These are phyloP conservation scores for Dastarcus helophoroides DNA, from an alignment of 2,888 invertebrate genomes.

Conservation along the genomic window DNA sequence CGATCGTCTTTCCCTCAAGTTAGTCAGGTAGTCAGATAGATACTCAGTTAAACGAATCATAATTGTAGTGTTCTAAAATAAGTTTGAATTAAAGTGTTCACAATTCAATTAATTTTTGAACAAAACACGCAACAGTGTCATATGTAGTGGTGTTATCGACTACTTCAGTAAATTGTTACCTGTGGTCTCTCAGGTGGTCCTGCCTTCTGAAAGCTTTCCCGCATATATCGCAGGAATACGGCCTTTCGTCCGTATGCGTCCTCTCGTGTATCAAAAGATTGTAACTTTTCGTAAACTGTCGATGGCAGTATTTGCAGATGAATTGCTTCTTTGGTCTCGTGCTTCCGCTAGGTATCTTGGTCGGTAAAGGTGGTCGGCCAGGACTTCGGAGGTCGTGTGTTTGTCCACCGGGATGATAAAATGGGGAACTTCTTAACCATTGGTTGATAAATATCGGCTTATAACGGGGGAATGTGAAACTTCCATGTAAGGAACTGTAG, in stretches of 20 bases:
- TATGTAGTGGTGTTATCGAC: too few species aligned
- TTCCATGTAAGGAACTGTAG: conserved; percentile 19
- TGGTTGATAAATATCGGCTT: conserved; percentile 57
- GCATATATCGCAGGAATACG: conserved; percentile 93
- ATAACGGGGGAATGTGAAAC: conserved; percentile 26
- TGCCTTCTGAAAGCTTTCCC: conserved; percentile 92
- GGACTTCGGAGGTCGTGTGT: conserved; percentile 20
- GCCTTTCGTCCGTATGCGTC: conserved; percentile 93
- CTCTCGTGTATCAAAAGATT: conserved; percentile 94
- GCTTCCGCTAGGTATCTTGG: conserved; percentile 40
- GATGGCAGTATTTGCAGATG: conserved; percentile 94
- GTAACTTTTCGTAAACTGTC: conserved; percentile 97
- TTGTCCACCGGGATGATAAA: conserved; percentile 44
- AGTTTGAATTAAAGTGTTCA: too few species aligned
- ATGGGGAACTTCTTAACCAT: conserved; percentile 60
- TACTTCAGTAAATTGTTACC: too few species aligned
- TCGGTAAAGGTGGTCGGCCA: conserved; percentile 41
- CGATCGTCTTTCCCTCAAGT: too few species aligned
- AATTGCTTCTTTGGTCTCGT: conserved; percentile 70
- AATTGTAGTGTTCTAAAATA: too few species aligned
- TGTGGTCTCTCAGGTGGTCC: conserved; percentile 85
- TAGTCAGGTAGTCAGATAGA: too few species aligned
- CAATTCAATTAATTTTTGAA: too few species aligned
- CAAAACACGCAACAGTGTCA: too few species aligned
- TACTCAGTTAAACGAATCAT: too few species aligned